A percentile compares a stretch with the other conserved stretches of the same genome.
Evolutionary conservation across 2,113 vertebrate species (phyloP).

Genomic region (Edolisoma coerulescens): DNA sequence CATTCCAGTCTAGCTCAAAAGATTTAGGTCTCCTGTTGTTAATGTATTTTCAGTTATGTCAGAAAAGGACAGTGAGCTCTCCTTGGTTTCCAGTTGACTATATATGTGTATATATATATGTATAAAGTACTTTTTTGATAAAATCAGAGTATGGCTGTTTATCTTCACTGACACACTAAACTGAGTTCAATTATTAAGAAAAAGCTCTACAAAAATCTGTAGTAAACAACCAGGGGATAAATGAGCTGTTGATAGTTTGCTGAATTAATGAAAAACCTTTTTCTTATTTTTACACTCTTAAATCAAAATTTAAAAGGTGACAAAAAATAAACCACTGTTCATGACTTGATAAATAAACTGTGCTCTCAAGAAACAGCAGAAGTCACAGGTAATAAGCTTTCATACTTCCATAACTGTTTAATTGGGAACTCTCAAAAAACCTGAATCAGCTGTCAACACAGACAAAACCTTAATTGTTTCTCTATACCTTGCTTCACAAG

Average conservation of each 20-base stretch:
- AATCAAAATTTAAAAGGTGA: neutral
- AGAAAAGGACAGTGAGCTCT: neutral
- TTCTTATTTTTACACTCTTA: neutral
- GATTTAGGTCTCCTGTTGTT: neutral
- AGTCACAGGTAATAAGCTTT: constrained; percentile 4
- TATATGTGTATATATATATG: neutral
- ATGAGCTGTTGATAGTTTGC: neutral
- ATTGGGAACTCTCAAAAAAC: constrained; percentile 19
- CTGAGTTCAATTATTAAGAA: neutral
- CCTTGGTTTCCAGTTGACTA: neutral
- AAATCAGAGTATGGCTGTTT: neutral
- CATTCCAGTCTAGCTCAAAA: neutral
- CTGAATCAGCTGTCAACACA: constrained; percentile 43
- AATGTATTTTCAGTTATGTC: neutral
- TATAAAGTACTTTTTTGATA: neutral
- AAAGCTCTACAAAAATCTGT: neutral
- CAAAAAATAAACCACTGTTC: neutral
- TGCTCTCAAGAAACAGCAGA: neutral
- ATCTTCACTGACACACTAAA: neutral
- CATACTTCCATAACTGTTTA: neutral
- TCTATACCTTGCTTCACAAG: constrained; percentile 55
- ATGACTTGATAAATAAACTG: neutral
- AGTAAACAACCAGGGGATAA: neutral
- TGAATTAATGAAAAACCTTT: neutral
- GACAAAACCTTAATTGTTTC: constrained; percentile 28